phyloP scores from a whole-genome alignment of 2,113 vertebrate species.

The Barbus barbus region DNA sequence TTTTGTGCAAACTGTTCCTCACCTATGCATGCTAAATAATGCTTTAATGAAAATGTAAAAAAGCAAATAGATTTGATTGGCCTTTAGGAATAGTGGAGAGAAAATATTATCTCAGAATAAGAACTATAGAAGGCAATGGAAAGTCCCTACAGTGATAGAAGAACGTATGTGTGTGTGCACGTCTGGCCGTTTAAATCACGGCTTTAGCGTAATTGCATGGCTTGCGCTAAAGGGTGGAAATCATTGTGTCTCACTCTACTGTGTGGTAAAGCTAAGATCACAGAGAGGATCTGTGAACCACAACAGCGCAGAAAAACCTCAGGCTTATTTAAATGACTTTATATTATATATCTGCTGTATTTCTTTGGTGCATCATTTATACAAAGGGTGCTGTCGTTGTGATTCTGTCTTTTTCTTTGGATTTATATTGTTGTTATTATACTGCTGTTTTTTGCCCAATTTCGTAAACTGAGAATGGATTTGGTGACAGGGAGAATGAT shows the following conservation, averaged over 20 bases:
- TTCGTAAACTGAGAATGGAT: neutral
- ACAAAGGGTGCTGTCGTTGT: neutral
- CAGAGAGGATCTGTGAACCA: constrained; percentile 17
- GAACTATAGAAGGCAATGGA: neutral
- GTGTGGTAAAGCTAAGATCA: constrained; percentile 48
- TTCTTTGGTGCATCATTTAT: neutral
- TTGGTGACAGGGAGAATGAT: neutral
- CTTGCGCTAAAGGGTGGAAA: constrained; percentile 52
- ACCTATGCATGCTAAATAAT: neutral
- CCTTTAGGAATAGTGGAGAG: neutral
- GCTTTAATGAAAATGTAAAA: neutral
- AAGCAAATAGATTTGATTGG: neutral
- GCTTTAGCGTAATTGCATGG: constrained; percentile 53
- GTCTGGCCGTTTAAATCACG: constrained; percentile 25
- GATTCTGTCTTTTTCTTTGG: neutral
- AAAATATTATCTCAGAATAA: neutral
- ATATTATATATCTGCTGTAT: constrained; percentile 14
- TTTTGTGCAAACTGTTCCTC: neutral
- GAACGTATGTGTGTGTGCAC: neutral
- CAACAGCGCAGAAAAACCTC: neutral
- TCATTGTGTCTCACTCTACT: constrained; percentile 32
- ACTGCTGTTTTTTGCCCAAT: neutral
- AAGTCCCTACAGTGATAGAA: neutral
- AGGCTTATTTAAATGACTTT: constrained; percentile 11
- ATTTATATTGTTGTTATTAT: constrained; percentile 29